Conservation (phyloP, 2,888 invertebrate species). For the Pyrgus malvae region DNA sequence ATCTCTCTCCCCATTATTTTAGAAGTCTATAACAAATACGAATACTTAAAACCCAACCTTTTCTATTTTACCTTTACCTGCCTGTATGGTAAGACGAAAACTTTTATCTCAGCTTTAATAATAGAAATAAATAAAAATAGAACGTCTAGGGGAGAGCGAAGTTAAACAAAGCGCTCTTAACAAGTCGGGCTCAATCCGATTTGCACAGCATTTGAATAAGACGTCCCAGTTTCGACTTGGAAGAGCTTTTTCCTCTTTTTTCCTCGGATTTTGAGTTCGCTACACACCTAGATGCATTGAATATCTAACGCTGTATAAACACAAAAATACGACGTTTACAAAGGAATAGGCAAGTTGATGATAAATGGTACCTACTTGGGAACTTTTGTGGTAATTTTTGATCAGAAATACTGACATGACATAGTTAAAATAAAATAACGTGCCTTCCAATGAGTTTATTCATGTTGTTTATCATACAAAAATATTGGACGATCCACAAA, state of each 20-base stretch:
- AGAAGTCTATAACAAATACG: background rate
- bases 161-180: constrained; percentile 70
- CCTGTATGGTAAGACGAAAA: background rate
- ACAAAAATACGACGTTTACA: background rate
- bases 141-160: constrained; percentile 44
- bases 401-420: too few relatives aligned
- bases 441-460: too few relatives aligned
- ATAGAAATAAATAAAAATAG: constrained; percentile 45
- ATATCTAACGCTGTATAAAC: constrained; percentile 3
- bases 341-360: too few relatives aligned
- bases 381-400: too few relatives aligned
- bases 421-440: too few relatives aligned
- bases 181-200: constrained; percentile 75
- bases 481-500: too few relatives aligned
- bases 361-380: too few relatives aligned
- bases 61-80: background rate
- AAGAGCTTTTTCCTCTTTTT: constrained; percentile 30
- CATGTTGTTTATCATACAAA: too few relatives aligned
- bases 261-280: constrained; percentile 5
- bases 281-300: too few relatives aligned
- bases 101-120: constrained; percentile 42
- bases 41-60: background rate
- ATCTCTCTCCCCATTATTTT: too few relatives aligned
- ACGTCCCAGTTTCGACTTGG: constrained; percentile 31
- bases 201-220: constrained; percentile 75